Conservation (phyloP, 2,113 vertebrate genomes). For the Lethenteron reissneri region DNA sequence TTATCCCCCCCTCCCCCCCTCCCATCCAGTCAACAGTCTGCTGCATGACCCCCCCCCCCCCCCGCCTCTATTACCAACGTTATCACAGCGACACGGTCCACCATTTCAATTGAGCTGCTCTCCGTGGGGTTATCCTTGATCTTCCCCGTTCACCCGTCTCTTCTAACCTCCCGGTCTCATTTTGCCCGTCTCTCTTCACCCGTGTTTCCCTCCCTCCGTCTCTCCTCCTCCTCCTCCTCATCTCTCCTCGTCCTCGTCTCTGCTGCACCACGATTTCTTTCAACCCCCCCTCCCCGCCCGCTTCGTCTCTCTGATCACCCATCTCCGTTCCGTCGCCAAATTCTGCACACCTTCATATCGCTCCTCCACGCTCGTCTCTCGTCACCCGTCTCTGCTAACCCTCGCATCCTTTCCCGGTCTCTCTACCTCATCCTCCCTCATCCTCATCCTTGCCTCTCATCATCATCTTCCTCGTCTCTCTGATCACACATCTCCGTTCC, state of each 20-base stretch:
- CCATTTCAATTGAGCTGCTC: no score
- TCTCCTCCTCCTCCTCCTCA: neutral
- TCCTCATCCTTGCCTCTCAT: conserved; percentile 2
- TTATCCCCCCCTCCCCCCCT: conserved; percentile 5
- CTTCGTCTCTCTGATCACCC: neutral
- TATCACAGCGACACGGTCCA: conserved; percentile 9
- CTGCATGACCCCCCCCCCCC: conserved; percentile 1
- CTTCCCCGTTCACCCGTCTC: neutral
- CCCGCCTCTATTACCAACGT: conserved; percentile 6
- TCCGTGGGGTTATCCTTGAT: no score
- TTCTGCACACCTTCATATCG: neutral
- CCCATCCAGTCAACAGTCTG: conserved; percentile 2
- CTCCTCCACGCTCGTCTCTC: neutral
- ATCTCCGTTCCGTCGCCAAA: conserved; percentile 13
- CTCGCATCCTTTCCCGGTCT: neutral
- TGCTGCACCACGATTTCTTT: neutral
- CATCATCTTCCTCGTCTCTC: neutral
- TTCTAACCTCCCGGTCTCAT: neutral
- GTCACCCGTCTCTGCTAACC: neutral
- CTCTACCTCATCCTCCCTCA: neutral
- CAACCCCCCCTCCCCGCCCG: neutral
- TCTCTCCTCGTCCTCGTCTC: neutral
- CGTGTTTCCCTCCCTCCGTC: neutral
- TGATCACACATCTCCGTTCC: no score
- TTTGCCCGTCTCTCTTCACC: neutral